Evolutionary conservation across 2,888 invertebrate genomes (phyloP), one percentile per base, ranked within the genome.

Genomic region (Epiblema foenella): DNA sequence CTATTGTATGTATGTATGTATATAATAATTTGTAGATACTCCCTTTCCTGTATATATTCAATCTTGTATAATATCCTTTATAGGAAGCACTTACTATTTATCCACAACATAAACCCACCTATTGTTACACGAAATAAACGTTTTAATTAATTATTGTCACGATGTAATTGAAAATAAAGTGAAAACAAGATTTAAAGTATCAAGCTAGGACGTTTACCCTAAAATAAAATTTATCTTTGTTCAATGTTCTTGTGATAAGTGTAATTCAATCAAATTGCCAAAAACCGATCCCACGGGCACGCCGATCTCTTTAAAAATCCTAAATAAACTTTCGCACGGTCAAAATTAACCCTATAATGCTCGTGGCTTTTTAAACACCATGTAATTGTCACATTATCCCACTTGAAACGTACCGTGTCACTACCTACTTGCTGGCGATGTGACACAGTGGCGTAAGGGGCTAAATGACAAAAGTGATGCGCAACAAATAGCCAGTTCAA

Each of bases 321-420:
- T 67, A 71, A 68, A 63, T 15, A 75, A 75, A 77, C 65, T 76
- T 80, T 81, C 81, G 75, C 81, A 81, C 80, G 77, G 46, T 77
- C 63, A 71, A 75, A 78, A 78, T 80, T 79, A 83, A 82, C 83
- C 84, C 84, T 82, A 80, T 79, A 77, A 74, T 67, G 59, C 73
- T 71, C 73, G 77, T 76, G 74, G 79, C 77, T 81, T 79, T 85
- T 83, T 86, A 84, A 87, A 83, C 79, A 81, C 74, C 75, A 75
- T 84, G 78, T 85, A 80, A 85, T 84, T 84, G 83, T 79, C 77
- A 79, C 77, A 81, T 83, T 80, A 90, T 90, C 87, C 90, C 86
- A 88, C 91, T 91, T 83, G 83, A 89, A 77, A 4, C 49, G 20
- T 82, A 79, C 82, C 89, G 91, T 91, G 91, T 85, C 89, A 80